Evolutionary conservation across 2,113 vertebrate genomes (phyloP).

Genomic region (Crypturellus undulatus): DNA sequence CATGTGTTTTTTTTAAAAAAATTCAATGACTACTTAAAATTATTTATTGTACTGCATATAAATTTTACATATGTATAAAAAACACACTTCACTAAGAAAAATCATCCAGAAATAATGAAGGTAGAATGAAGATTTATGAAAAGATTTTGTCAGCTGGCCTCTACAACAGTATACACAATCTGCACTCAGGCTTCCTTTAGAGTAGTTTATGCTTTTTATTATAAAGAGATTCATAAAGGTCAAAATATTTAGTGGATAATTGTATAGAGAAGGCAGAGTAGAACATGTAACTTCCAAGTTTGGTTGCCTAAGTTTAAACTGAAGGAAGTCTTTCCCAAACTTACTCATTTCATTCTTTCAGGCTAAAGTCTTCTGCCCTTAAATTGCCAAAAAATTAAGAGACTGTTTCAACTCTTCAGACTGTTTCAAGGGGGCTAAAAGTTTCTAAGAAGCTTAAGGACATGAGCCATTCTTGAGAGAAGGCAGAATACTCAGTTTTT

Average conservation of each 20-base stretch:
- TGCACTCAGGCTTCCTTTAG: neutral
- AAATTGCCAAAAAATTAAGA: neutral
- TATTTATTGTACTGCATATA: neutral
- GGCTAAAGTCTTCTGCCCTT: neutral
- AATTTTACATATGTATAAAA: neutral
- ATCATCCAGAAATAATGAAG: neutral
- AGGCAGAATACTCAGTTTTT: rapidly evolving
- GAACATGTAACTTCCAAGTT: neutral
- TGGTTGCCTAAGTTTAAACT: neutral
- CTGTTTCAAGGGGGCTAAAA: neutral
- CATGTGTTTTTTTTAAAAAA: neutral
- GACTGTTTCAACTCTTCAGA: neutral
- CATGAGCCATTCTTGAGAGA: neutral
- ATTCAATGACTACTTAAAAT: neutral
- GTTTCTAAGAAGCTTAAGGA: neutral
- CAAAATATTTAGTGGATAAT: neutral
- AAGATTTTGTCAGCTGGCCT: neutral
- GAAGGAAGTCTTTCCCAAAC: neutral
- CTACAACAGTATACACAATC: neutral
- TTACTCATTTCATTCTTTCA: neutral
- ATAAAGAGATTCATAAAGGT: neutral
- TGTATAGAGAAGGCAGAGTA: neutral
- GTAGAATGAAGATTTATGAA: neutral
- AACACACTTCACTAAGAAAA: neutral
- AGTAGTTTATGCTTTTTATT: neutral